Conservation (phyloP, 2,113 vertebrate genomes). For the Oreochromis spilurus region DNA sequence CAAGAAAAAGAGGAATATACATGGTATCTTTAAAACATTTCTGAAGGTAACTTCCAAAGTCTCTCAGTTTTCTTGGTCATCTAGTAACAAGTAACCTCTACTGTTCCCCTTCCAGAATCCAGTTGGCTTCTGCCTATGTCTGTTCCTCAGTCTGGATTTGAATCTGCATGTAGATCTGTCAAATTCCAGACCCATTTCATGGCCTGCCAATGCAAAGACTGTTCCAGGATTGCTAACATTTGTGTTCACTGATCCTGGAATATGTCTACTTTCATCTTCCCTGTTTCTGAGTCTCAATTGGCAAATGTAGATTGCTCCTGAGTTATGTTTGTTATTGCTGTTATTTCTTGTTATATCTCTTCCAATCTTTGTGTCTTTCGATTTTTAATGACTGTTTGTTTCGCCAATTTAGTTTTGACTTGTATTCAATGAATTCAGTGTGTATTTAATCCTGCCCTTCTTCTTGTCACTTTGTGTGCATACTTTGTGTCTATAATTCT, state of each 20-base stretch:
- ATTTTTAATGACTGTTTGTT: background rate
- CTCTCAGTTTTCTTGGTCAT: background rate
- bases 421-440: background rate
- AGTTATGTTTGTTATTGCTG: background rate
- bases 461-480: background rate
- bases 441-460: background rate
- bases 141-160: background rate
- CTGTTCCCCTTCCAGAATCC: background rate
- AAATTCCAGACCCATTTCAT: background rate
- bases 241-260: background rate
- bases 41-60: background rate
- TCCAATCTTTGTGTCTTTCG: fast-evolving
- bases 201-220: background rate
- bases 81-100: background rate
- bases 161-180: background rate
- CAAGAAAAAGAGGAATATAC: background rate
- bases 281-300: background rate
- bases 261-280: background rate
- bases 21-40: background rate
- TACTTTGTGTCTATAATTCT: too few species aligned
- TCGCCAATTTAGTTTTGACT: background rate
- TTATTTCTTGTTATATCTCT: background rate
- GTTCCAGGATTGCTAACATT: background rate
- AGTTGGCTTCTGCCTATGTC: background rate
- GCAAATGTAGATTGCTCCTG: background rate